Evolutionary conservation across 1,140 invertebrate genomes (phyloP).

Genomic region (Drosophila parabipectinata): DNA sequence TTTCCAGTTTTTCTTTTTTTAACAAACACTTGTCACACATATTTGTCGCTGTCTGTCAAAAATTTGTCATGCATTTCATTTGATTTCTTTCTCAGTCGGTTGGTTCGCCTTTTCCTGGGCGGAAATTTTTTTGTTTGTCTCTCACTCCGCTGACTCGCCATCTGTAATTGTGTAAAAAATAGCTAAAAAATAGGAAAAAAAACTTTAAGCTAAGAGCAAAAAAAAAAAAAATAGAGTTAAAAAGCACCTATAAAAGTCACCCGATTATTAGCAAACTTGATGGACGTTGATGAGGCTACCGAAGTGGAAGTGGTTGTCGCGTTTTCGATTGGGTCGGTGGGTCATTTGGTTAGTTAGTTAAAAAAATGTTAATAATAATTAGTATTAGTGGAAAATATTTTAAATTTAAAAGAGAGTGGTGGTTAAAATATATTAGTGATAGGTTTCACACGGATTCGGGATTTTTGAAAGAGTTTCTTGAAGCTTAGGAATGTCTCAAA

Average conservation of each 20-base stretch:
- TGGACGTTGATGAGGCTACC: conserved; percentile 11
- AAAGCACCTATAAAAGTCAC: background rate
- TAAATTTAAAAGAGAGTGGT: too few relatives aligned
- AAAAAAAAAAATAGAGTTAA: too few relatives aligned
- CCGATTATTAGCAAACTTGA: conserved; percentile 10
- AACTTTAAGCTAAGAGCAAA: background rate
- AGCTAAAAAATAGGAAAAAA: background rate
- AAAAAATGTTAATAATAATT: background rate
- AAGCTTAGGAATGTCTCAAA: too few relatives aligned
- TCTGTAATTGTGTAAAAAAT: conserved; percentile 16
- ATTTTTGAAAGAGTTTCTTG: too few relatives aligned
- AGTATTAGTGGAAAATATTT: background rate
- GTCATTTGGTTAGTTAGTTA: conserved; percentile 1
- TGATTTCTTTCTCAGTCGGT: conserved; percentile 32
- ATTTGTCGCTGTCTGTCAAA: conserved; percentile 17
- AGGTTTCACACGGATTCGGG: too few relatives aligned
- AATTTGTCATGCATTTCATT: conserved; percentile 61
- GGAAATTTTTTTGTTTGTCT: conserved; percentile 24
- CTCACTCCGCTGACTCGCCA: conserved; percentile 8
- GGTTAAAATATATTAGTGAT: too few relatives aligned
- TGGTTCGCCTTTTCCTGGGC: conserved; percentile 30
- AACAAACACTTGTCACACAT: conserved; percentile 3
- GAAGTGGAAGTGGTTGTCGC: conserved; percentile 15
- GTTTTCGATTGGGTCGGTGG: conserved; percentile 5
- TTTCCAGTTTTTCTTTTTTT: background rate